Conservation (phyloP, 2,113 vertebrate genomes). For the Camelus bactrianus region DNA sequence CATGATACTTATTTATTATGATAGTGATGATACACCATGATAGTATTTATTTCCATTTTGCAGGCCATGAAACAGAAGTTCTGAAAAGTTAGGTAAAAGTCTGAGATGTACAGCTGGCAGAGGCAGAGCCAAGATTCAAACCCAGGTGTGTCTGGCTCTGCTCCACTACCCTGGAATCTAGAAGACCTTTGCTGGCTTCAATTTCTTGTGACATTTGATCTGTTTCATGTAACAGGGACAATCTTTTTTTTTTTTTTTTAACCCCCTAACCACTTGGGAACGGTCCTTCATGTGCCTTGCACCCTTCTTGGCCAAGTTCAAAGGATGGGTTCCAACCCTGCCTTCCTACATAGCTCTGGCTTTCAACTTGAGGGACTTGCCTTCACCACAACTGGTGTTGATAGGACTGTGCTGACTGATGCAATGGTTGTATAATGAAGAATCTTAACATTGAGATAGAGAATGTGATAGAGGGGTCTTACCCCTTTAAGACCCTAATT, state of each 20-base stretch:
- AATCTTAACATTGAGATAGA: neutral
- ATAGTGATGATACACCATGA: neutral
- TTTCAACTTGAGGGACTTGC: neutral
- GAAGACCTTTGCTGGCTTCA: neutral
- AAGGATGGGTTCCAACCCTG: neutral
- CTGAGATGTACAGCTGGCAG: neutral
- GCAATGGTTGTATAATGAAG: neutral
- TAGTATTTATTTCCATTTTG: constrained; percentile 55
- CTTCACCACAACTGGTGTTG: neutral
- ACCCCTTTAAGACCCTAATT: neutral
- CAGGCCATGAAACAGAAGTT: constrained; percentile 22
- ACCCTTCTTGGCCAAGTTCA: neutral
- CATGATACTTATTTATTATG: constrained; percentile 6
- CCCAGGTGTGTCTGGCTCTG: constrained; percentile 32
- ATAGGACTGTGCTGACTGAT: neutral
- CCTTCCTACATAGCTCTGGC: neutral
- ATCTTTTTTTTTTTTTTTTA: neutral
- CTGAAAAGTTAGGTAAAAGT: neutral
- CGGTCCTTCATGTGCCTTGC: neutral
- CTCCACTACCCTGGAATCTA: neutral
- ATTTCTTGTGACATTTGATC: constrained; percentile 3
- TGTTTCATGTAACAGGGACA: neutral
- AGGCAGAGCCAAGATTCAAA: constrained; percentile 11
- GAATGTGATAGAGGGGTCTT: neutral
- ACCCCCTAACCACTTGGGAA: neutral